Base-by-base conservation (phyloP, 2,888 invertebrate genomes). In the Caenorhabditis doughertyi region DNA sequence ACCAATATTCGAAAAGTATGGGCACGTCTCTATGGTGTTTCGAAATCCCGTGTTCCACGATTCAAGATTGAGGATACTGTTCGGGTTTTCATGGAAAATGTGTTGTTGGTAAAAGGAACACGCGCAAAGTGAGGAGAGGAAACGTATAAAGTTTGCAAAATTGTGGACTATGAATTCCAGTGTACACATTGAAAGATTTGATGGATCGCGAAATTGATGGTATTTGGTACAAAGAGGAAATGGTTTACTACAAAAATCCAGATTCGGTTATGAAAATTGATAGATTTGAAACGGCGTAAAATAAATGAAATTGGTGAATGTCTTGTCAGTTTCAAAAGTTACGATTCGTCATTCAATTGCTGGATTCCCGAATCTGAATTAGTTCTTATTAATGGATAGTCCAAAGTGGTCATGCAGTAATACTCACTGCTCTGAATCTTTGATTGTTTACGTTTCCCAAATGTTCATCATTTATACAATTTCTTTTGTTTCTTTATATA, bases 381-480 rank as follows among this genome's bases (percentile, higher is more conserved):
- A 47, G 2, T 35, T 25, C 13, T 2, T 18, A 18, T 67, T 7
- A 27, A 68, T 68, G 68, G 68, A 68, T 23, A 55, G 53, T 16
- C 53, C 39, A 3, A 55, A 42, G 25, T 68, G 68, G 68, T 18
- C 55, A 23, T 68, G 68, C 27, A 55, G 68, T 55, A 42, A 68
- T 2, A 53, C 39, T 16, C 2, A 55, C 8, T 68, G 68, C n/a
- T 73, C 73, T 3, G 64, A 51, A 35, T 29, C 73, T 7, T 35
- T 73, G 1, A 39, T 73, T 35, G 73, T 73, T 1, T 73, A 51
- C n/a, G 39, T n/a, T 1, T 25, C 64, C 9, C 73, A 73, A 64
- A 53, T 73, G 18, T 25, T 73, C 16, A 44, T 72, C 18, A 60
- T 72, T 23, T 72, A 72, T 29, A 29, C 29, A 21, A 53, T 62